These are phyloP conservation scores for Schizopygopsis pylzovi DNA, from an alignment of 2,797 vertebrate genomes.

Conservation along the genomic window DNA sequence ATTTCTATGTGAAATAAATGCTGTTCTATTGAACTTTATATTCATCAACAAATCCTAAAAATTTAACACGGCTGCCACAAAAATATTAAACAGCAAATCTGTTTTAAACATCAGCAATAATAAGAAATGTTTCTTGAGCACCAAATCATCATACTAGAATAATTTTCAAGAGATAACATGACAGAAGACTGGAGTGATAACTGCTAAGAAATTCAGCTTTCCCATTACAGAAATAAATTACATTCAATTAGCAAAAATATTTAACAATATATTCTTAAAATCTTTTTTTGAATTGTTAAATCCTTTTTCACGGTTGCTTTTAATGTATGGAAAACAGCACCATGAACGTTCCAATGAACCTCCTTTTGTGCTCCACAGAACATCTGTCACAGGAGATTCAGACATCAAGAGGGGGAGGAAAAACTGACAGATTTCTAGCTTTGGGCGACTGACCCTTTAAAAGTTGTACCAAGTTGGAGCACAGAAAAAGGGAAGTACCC, in stretches of 20 bases:
- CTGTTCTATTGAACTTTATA: neutral
- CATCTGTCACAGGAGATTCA: neutral
- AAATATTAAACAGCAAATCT: neutral
- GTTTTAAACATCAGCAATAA: neutral
- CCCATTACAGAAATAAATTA: too few relatives aligned
- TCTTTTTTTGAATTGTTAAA: too few relatives aligned
- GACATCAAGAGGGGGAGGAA: neutral
- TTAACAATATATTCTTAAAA: too few relatives aligned
- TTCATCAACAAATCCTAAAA: neutral
- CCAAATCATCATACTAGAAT: too few relatives aligned
- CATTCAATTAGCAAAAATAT: too few relatives aligned
- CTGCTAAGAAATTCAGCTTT: too few relatives aligned
- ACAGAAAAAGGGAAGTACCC: slow-evolving; percentile 18
- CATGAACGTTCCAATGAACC: too few relatives aligned
- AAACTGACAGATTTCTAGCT: neutral
- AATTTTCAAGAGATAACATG: too few relatives aligned
- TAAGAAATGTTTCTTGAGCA: too few relatives aligned
- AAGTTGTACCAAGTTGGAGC: neutral
- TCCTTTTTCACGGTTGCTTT: too few relatives aligned
- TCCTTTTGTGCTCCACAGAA: neutral
- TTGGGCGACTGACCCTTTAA: neutral
- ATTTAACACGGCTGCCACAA: neutral
- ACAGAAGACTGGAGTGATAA: too few relatives aligned
- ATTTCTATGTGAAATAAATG: neutral
- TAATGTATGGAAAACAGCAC: too few relatives aligned